Base-by-base conservation (phyloP, 2,113 vertebrate genomes). In the Chlamydotis undulata region DNA sequence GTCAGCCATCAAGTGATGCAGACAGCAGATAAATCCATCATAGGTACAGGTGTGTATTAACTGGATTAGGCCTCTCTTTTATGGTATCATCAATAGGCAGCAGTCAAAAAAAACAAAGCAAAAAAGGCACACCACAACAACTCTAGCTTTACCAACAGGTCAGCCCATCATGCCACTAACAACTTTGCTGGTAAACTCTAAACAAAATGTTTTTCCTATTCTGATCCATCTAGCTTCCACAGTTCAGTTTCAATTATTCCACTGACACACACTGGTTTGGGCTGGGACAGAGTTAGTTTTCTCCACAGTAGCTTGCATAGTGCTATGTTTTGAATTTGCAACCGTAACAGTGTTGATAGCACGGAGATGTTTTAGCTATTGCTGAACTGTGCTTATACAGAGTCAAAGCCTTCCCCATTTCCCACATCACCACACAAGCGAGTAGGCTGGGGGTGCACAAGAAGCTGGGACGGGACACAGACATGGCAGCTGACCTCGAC, bases 401-500 rank as follows among this genome's bases (percentile, higher is more conserved):
- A 23, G 49, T 23, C 52, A n/a, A 61, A 39, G 35, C 14, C 31
- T 74, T 55, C 13, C 26, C 47, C 1, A 0, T 29, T 57, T 57
- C 55, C 14, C 49, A 83, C 11, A 19, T 9, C 2, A 2, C 8
- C 12, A 6, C 50, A 19, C 14, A 69, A n/a, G 7, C 1, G 1
- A 50, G 25, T 1, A 21, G 37, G 35, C 55, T 84, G 23, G 26
- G 25, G 18, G 13, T 12, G 9, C 28, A 55, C 49, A 64, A 45
- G 47, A 10, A 67, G 19, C 5, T 26, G 29, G n/a, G 31, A 69
- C 4, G 7, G 59, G 17, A 37, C 45, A 37, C 31, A 43, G 49
- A 12, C 0, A 0, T 12, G 25, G 3, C 29, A 57, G 50, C n/a
- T 33, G 21, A 21, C 15, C 45, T 21, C 1, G 2, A 3, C 16